Base-by-base conservation (phyloP, 1,140 invertebrate species). In the Achatina immaculata region DNA sequence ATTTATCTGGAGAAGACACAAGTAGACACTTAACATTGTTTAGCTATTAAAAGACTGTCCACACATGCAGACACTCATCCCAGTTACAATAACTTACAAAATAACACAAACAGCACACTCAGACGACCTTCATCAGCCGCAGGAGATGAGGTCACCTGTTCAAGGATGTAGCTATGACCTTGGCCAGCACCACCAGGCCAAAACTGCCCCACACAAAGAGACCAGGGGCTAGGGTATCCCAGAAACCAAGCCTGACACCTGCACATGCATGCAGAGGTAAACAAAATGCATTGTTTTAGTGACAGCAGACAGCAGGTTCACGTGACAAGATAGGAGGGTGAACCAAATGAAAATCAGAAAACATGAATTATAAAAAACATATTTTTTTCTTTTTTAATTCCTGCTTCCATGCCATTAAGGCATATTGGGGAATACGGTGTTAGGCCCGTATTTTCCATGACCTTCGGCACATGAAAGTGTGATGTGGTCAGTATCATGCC, bases 191-290 rank as follows among this genome's bases (percentile, higher is more conserved):
- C 36, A 84, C 19, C 28, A 86, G 51, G 19, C 81, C 86, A 78
- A 85, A 85, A 36, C 81, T 84, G 45, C 80, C 72, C 83, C 82
- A 87, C 45, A 85, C 14, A 51, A 68, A 87, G 0, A 85, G 66
- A 24, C 86, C 84, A 21, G 71, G 81, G 34, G 82, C 81, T 51
- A 87, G 76, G 4, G 75, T 69, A 36, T 73, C 51, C 81, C 83
- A 85, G 34, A 83, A 62, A 14, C 80, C 82, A 21, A 58, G 19
- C 74, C 43, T 34, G 14, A 74, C 0, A 36, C 40, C 0, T 48
- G 51, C 40, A 62, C 3, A 68, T 21, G 31, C 14, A n/a, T 11
- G 65, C 31, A 14, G 31, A 21, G 34, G 65, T n/a, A 11, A 68
- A 16, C 14, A 11, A 34, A 16, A 11, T 51, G 48, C 11, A 14